Percentiles rank a stretch among this genome's conserved stretches.
Conservation (phyloP, 2,797 vertebrate genomes). For the Thamnophis elegans region DNA sequence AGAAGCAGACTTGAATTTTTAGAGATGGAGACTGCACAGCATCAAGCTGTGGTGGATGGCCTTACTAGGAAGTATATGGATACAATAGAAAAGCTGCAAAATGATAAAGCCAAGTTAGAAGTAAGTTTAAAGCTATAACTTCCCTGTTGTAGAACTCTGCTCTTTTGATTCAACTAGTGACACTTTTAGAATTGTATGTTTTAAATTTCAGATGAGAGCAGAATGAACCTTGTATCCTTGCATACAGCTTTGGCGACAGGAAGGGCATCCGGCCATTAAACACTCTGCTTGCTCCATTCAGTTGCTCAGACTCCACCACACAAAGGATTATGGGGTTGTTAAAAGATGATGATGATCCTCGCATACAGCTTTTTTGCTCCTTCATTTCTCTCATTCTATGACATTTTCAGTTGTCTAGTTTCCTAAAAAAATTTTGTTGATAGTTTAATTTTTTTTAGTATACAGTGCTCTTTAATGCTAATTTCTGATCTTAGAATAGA, state of each 20-base stretch:
- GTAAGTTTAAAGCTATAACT: constrained; percentile 68
- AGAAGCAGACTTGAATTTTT: constrained; percentile 78
- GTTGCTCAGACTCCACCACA: too few species aligned
- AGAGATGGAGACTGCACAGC: constrained; percentile 84
- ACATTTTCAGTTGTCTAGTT: neutral
- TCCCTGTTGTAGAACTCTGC: neutral
- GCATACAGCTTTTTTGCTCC: neutral
- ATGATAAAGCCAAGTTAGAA: constrained; percentile 89
- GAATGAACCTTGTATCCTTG: neutral
- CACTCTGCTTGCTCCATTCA: too few species aligned
- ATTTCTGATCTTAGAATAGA: neutral
- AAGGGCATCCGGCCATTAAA: too few species aligned
- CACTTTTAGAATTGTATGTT: neutral
- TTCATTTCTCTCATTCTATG: neutral
- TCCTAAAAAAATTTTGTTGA: neutral
- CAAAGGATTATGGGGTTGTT: too few species aligned
- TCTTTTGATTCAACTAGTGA: neutral
- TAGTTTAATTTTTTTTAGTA: neutral
- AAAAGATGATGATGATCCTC: too few species aligned
- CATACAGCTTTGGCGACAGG: too few species aligned
- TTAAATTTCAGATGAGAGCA: neutral
- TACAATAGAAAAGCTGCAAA: constrained; percentile 90
- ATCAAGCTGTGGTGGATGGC: constrained; percentile 85
- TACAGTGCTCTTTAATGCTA: neutral
- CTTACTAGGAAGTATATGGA: constrained; percentile 87